Conservation (phyloP, 2,888 invertebrate species). For the Agriopis aurantiaria region DNA sequence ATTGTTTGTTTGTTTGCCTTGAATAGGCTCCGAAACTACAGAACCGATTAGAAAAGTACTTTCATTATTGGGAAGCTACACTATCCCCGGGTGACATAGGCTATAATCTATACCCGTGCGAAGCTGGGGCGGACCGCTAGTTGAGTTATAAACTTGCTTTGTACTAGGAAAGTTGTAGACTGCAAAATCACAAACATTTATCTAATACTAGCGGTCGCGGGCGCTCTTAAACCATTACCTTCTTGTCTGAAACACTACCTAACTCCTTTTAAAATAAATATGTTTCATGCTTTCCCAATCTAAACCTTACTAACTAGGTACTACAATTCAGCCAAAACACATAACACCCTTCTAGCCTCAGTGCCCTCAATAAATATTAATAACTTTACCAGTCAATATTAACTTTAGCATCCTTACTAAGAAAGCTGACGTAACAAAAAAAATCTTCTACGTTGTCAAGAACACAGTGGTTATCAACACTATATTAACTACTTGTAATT, state of each 20-base stretch:
- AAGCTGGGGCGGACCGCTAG: no score
- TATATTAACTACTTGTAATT: neutral
- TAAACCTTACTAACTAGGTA: neutral
- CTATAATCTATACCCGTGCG: no score
- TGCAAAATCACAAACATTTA: neutral
- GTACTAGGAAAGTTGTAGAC: neutral
- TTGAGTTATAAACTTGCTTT: constrained; percentile 3
- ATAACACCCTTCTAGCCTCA: constrained; percentile 4
- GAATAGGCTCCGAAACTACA: no score
- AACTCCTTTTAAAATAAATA: neutral
- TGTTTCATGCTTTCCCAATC: constrained; percentile 9
- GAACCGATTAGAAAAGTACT: no score
- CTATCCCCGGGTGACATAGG: no score
- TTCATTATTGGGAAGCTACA: no score
- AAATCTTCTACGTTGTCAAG: constrained; percentile 6
- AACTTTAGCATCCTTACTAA: constrained; percentile 1
- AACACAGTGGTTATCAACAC: constrained; percentile 15
- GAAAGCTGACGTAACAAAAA: constrained; percentile 24
- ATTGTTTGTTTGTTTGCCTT: no score
- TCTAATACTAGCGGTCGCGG: no score
- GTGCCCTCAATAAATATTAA: neutral
- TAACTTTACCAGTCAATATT: neutral
- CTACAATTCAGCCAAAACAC: constrained; percentile 5
- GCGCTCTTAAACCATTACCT: no score
- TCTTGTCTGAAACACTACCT: neutral